Evolutionary conservation across 2,888 invertebrate species (phyloP).

Genomic region (Dryococelus australis): DNA sequence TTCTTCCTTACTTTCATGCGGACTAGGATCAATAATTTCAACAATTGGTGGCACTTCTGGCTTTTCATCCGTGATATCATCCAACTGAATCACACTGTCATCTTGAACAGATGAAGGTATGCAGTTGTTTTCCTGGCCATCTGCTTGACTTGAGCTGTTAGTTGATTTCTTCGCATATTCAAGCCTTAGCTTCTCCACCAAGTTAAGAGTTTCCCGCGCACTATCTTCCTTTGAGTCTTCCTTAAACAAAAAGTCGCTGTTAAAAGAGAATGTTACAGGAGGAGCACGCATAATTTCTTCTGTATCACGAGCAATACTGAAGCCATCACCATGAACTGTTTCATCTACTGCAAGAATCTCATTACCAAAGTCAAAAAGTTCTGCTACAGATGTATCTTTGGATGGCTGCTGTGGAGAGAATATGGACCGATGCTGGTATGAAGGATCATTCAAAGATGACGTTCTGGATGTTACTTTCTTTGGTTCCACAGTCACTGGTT

Average conservation of each 20-base stretch:
- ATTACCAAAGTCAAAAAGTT: constrained; percentile 69
- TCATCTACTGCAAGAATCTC: constrained; percentile 69
- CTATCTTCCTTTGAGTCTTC: constrained; percentile 85
- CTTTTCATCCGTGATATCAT: constrained; percentile 35
- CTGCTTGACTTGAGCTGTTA: constrained; percentile 62
- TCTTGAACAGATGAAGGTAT: constrained; percentile 43
- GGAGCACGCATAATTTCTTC: constrained; percentile 67
- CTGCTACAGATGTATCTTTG: constrained; percentile 63
- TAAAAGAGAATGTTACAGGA: constrained; percentile 66
- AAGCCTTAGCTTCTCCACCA: constrained; percentile 83
- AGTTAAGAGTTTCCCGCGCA: constrained; percentile 81
- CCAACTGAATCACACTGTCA: constrained; percentile 40
- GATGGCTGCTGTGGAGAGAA: constrained; percentile 74
- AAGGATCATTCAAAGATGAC: constrained; percentile 46
- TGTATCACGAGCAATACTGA: constrained; percentile 67
- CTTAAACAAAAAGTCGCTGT: constrained; percentile 72
- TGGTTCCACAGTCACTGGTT: constrained; percentile 44
- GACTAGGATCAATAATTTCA: constrained; percentile 28
- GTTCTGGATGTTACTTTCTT: constrained; percentile 50
- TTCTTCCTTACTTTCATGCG: constrained; percentile 31
- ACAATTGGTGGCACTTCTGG: constrained; percentile 46
- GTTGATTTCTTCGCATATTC: constrained; percentile 73
- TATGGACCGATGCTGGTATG: constrained; percentile 63
- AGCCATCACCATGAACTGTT: constrained; percentile 67
- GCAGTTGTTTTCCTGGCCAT: constrained; percentile 48